A percentile compares a stretch with the other conserved stretches of the same genome.
Evolutionary conservation across 2,113 vertebrate genomes (phyloP).

Genomic region (Eidolon helvum): DNA sequence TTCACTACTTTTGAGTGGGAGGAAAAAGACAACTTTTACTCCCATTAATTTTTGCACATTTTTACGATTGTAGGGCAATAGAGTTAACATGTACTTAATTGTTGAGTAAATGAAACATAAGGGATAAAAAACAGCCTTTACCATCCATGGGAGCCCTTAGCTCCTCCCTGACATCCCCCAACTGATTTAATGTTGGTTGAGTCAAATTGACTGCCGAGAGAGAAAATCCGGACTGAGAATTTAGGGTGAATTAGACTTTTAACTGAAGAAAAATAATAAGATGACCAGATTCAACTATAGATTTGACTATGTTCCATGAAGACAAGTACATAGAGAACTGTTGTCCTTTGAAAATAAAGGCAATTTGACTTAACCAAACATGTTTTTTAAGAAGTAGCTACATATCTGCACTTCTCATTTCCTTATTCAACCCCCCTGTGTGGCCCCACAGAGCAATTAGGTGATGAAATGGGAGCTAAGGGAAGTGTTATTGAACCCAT

Average conservation of each 20-base stretch:
- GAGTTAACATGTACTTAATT: not conserved
- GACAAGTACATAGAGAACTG: not conserved
- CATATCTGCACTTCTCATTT: not conserved
- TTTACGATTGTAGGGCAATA: not conserved
- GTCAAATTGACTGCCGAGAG: not conserved
- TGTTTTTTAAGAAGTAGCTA: not conserved
- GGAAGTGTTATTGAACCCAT: not conserved
- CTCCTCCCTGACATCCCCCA: fast-evolving
- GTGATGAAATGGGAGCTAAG: not conserved
- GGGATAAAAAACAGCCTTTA: not conserved
- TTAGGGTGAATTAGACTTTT: slow-evolving; percentile 20
- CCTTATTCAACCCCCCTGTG: not conserved
- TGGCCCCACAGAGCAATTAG: not conserved
- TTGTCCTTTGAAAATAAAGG: not conserved
- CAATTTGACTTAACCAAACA: not conserved
- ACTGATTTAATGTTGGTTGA: not conserved
- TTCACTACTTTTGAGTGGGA: slow-evolving; percentile 27
- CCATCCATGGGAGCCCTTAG: not conserved
- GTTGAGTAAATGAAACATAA: not conserved
- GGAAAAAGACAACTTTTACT: not conserved
- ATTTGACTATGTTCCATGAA: not conserved
- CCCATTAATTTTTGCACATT: slow-evolving; percentile 50
- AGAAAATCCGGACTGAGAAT: not conserved
- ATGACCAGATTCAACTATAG: not conserved
- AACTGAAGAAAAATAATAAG: slow-evolving; percentile 13